A percentile compares a stretch with the other conserved stretches of the same genome.
phyloP scores from a whole-genome alignment of 2,113 vertebrate genomes.

The Silurus asotus region DNA sequence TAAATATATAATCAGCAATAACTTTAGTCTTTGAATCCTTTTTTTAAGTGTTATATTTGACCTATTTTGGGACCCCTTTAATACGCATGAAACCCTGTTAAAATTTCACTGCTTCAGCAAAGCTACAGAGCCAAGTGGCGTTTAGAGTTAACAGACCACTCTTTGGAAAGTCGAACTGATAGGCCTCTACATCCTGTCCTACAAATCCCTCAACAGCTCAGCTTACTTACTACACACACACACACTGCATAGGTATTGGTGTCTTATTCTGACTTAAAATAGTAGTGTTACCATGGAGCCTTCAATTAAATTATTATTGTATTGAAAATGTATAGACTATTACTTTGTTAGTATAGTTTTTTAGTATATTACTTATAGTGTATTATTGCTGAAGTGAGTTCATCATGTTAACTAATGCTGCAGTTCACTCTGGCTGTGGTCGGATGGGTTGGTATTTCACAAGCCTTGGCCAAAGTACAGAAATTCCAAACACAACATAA shows the following conservation, averaged over 20 bases:
- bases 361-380: neutral
- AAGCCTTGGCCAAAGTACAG: neutral
- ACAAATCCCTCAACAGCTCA: conserved; percentile 25
- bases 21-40: neutral
- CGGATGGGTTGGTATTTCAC: neutral
- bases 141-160: conserved; percentile 14
- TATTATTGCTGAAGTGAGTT: neutral
- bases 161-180: conserved; percentile 19
- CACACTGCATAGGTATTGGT: neutral
- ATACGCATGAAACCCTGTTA: neutral
- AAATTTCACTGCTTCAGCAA: conserved; percentile 1
- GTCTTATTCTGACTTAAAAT: conserved; percentile 2
- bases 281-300: neutral
- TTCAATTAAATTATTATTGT: too few species aligned
- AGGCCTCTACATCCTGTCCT: conserved; percentile 15
- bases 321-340: neutral
- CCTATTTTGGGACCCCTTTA: neutral
- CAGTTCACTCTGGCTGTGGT: neutral
- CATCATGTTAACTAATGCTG: neutral
- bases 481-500: neutral
- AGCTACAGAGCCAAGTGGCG: neutral
- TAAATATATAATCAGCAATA: neutral
- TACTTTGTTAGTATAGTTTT: neutral
- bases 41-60: neutral
- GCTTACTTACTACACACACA: conserved; percentile 9